Percentiles rank a stretch among this genome's conserved stretches.
Conservation (phyloP, 1,140 invertebrate species). For the Drosophila neocordata region DNA sequence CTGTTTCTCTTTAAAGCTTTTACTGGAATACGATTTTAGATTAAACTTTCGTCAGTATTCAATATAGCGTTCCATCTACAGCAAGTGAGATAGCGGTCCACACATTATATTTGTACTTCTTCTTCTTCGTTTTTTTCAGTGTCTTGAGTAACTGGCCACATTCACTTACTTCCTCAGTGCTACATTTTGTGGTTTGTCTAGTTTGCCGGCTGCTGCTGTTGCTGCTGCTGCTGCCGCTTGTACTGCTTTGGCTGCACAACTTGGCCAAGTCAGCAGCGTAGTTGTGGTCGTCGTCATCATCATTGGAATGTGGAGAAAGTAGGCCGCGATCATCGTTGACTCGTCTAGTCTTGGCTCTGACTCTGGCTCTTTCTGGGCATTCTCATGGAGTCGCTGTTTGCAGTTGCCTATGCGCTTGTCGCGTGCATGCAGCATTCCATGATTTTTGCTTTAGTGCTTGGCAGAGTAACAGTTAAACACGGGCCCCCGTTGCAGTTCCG, state of each 20-base stretch:
- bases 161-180: constrained; percentile 56
- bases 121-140: background rate
- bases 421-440: constrained; percentile 75
- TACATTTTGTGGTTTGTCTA: constrained; percentile 56
- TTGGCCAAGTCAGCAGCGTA: constrained; percentile 36
- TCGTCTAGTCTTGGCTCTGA: constrained; percentile 32
- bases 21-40: no score
- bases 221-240: constrained; percentile 16
- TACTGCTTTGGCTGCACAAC: constrained; percentile 64
- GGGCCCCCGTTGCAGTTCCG: constrained; percentile 71
- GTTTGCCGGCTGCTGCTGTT: constrained; percentile 36
- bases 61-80: no score
- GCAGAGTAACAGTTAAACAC: constrained; percentile 61
- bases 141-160: constrained; percentile 5
- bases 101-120: no score
- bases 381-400: constrained; percentile 14
- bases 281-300: constrained; percentile 46
- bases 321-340: constrained; percentile 74
- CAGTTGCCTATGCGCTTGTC: constrained; percentile 39
- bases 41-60: no score
- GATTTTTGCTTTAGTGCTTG: constrained; percentile 32
- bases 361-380: constrained; percentile 16
- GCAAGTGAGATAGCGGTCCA: no score
- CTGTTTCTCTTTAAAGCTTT: no score
- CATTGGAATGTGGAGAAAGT: constrained; percentile 80